Percentiles rank a stretch among this genome's conserved stretches.
phyloP scores from a whole-genome alignment of 2,888 invertebrate species.

The Phalera bucephala region DNA sequence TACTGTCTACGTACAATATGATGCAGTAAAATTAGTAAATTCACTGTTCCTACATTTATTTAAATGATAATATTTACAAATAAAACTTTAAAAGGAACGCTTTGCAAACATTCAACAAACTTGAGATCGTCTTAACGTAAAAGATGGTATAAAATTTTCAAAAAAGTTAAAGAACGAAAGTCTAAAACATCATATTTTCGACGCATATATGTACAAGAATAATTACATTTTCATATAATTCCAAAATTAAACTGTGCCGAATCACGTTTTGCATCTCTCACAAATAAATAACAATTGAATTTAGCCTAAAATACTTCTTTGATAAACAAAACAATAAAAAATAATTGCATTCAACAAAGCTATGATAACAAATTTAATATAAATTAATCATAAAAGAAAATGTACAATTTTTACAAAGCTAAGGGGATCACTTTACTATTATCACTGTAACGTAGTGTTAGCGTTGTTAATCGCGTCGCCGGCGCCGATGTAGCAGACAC shows the following conservation, averaged over 20 bases:
- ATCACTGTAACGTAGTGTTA: conserved; percentile 65
- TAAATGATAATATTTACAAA: conserved; percentile 77
- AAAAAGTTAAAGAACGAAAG: conserved; percentile 74
- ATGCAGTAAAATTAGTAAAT: conserved; percentile 75
- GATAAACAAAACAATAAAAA: conserved; percentile 83
- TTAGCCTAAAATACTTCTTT: conserved; percentile 82
- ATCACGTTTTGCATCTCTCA: conserved; percentile 76
- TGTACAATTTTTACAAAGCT: conserved; percentile 81
- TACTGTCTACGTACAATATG: conserved; percentile 55
- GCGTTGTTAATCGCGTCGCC: conserved; percentile 43
- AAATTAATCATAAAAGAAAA: conserved; percentile 80
- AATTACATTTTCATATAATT: conserved; percentile 39
- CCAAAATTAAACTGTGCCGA: conserved; percentile 63
- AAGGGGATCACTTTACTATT: conserved; percentile 72
- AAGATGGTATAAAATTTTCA: conserved; percentile 77
- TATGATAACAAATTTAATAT: conserved; percentile 82
- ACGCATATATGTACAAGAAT: conserved; percentile 72
- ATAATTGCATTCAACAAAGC: conserved; percentile 83
- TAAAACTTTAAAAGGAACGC: conserved; percentile 83
- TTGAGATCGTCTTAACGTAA: conserved; percentile 83
- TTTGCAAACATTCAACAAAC: conserved; percentile 83
- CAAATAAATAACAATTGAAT: conserved; percentile 82
- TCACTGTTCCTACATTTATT: conserved; percentile 76
- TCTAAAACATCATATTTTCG: conserved; percentile 64
- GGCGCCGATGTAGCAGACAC: conserved; percentile 31